Conservation (phyloP, 2,113 vertebrate species). For the Cavia aperea region DNA sequence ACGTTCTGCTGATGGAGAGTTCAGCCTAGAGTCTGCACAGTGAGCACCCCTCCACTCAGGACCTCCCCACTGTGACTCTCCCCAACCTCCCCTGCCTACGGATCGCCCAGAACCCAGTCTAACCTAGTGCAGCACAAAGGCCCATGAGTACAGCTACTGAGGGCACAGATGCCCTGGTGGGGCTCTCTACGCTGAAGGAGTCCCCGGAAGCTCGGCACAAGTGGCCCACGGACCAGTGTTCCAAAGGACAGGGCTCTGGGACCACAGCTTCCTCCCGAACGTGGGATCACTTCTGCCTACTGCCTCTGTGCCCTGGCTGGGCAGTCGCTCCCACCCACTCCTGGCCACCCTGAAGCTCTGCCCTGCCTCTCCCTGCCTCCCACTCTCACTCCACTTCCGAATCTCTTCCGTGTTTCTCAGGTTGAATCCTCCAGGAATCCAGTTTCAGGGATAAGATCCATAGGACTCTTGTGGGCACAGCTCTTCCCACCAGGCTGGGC, state of each 20-base stretch:
- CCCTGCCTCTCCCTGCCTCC: background rate
- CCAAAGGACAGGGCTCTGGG: background rate
- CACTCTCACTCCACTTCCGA: too few species aligned
- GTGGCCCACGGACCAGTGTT: background rate
- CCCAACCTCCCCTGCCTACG: background rate
- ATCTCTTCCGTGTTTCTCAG: background rate
- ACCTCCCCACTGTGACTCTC: rapidly evolving
- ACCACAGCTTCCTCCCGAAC: background rate
- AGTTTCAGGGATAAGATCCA: background rate
- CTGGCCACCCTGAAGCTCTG: too few species aligned
- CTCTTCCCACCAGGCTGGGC: background rate
- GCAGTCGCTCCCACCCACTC: background rate
- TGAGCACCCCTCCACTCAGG: background rate
- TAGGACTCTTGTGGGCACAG: background rate
- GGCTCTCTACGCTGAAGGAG: background rate
- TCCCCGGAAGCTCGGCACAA: background rate
- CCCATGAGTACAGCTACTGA: background rate
- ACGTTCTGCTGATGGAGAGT: background rate
- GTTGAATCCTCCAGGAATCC: background rate
- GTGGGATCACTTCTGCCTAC: background rate
- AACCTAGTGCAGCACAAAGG: background rate
- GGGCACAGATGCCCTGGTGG: too few species aligned
- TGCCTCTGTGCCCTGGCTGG: too few species aligned
- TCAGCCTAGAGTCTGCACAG: background rate
- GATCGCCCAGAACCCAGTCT: background rate